These are phyloP conservation scores for Speoplatyrhinus poulsoni DNA, from an alignment of 2,113 vertebrate species.

Conservation along the genomic window DNA sequence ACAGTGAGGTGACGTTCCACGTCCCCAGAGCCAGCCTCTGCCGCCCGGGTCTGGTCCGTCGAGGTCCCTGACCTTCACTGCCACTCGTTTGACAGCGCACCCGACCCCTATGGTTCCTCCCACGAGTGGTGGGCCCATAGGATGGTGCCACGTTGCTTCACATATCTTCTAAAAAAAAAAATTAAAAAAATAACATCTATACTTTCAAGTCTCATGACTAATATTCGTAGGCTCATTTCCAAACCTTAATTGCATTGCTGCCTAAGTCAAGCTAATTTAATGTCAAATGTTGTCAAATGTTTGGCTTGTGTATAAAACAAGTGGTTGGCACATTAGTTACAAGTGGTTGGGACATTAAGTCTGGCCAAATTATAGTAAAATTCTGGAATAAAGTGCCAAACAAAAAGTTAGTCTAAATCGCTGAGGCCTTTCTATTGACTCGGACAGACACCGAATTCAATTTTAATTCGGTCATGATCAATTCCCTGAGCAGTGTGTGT, in stretches of 20 bases:
- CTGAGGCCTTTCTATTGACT: constrained; percentile 16
- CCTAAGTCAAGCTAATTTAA: constrained; percentile 1
- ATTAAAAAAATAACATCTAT: neutral
- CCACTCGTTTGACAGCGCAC: no score
- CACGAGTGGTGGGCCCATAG: no score
- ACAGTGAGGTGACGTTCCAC: no score
- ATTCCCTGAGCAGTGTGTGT: constrained; percentile 3
- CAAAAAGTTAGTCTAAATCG: neutral
- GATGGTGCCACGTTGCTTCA: no score
- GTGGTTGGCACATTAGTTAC: neutral
- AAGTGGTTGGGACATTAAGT: neutral
- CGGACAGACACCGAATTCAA: constrained; percentile 4
- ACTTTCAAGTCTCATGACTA: neutral
- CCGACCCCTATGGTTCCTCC: no score
- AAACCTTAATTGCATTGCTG: neutral
- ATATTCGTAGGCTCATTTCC: neutral
- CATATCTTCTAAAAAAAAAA: neutral
- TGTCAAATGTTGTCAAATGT: neutral
- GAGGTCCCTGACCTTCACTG: no score
- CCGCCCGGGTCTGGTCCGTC: no score
- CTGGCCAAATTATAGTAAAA: constrained; percentile 14
- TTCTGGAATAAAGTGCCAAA: constrained; percentile 13
- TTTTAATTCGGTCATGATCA: neutral
- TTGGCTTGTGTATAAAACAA: constrained; percentile 3
- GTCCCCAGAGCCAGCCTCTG: no score